Percentiles rank a stretch among this genome's conserved stretches.
These are phyloP conservation scores for Hemitrygon akajei DNA, from an alignment of 2,797 vertebrate genomes.

Conservation along the genomic window DNA sequence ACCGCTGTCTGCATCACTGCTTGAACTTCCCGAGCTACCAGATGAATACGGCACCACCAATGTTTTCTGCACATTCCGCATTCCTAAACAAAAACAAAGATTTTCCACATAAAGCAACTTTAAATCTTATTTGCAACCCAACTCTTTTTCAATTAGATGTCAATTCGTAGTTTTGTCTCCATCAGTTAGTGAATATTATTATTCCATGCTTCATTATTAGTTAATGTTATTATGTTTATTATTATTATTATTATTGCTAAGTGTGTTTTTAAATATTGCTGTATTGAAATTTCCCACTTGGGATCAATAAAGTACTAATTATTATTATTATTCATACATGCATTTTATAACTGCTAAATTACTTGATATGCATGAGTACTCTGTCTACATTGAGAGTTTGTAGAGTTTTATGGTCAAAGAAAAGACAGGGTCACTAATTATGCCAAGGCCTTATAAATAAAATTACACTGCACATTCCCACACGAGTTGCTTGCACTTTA, in stretches of 20 bases:
- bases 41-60: conserved; percentile 65
- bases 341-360: neutral
- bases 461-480: neutral
- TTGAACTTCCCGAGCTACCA: conserved; percentile 45
- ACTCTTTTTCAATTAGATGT: neutral
- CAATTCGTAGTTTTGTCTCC: neutral
- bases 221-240: no score
- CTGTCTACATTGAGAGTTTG: neutral
- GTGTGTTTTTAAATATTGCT: no score
- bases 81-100: conserved; percentile 51
- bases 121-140: neutral
- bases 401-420: neutral
- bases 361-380: neutral
- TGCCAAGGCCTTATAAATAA: neutral
- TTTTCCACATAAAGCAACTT: neutral
- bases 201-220: no score
- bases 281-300: no score
- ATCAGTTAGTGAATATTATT: neutral
- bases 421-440: neutral
- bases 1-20: conserved; percentile 68
- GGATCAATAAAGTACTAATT: no score
- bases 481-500: neutral
- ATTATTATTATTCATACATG: neutral
- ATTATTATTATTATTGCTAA: no score
- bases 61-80: conserved; percentile 75